These are phyloP conservation scores for Drosophila carrolli DNA, from an alignment of 1,140 invertebrate species.

Conservation along the genomic window DNA sequence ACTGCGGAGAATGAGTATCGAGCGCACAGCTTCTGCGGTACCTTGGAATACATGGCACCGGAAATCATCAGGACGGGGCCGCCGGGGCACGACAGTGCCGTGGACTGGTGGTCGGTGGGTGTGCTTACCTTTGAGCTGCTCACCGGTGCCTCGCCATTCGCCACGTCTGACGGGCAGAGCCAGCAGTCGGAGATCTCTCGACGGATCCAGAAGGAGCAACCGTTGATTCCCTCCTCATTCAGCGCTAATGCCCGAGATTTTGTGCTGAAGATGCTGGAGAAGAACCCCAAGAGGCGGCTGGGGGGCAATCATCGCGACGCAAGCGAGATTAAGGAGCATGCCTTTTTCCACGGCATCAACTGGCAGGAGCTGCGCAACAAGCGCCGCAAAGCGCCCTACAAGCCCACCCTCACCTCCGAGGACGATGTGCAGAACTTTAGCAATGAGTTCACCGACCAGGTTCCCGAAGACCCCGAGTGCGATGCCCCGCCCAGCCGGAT, in stretches of 20 bases:
- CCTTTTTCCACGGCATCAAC: slow-evolving; percentile 92
- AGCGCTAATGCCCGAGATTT: slow-evolving; percentile 88
- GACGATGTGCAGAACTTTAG: slow-evolving; percentile 98
- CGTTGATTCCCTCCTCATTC: slow-evolving; percentile 92
- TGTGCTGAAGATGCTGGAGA: slow-evolving; percentile 91
- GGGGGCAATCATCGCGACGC: slow-evolving; percentile 93
- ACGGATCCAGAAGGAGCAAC: slow-evolving; percentile 93
- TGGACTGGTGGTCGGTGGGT: slow-evolving; percentile 99
- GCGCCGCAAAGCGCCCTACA: slow-evolving; percentile 92
- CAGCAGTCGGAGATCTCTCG: slow-evolving; percentile 96
- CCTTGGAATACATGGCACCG: slow-evolving; percentile 98
- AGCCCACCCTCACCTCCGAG: slow-evolving; percentile 92
- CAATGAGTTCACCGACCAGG: slow-evolving; percentile 97
- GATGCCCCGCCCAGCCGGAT: slow-evolving; percentile 93
- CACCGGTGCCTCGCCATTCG: slow-evolving; percentile 99
- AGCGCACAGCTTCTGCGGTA: slow-evolving; percentile 99
- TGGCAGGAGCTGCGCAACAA: slow-evolving; percentile 92
- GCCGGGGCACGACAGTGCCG: slow-evolving; percentile 95
- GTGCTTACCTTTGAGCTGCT: slow-evolving; percentile 98
- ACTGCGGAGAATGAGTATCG: slow-evolving; percentile 85
- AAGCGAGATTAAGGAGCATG: slow-evolving; percentile 93
- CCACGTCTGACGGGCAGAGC: slow-evolving; percentile 96
- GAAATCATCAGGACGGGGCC: slow-evolving; percentile 94
- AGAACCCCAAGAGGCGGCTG: slow-evolving; percentile 93
- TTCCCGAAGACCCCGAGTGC: slow-evolving; percentile 95